Evolutionary conservation across 2,797 vertebrate genomes (phyloP), one percentile per base, ranked within the genome.

Genomic region (Sebastolobus altivelis): DNA sequence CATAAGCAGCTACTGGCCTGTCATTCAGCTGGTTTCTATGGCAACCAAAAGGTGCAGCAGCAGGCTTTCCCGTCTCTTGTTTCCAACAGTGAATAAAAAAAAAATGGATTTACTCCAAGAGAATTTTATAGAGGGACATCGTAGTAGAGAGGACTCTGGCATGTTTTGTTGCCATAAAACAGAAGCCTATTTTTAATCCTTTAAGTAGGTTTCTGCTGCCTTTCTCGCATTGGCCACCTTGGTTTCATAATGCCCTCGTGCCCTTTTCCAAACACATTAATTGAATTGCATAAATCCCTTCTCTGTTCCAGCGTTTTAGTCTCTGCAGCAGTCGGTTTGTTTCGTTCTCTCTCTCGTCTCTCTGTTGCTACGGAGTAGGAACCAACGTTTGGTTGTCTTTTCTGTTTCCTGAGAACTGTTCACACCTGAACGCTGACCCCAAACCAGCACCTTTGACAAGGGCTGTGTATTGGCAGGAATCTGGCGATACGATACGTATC

Each of bases 21-120:
- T 75, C 75, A 58, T 29, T 90, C 82, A 31, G 65, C 8, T 77
- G 92, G 92, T 91, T 93, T 65, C 93, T 22, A 89, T 92, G 86
- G 87, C 56, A 84, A 93, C 92, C 46, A 14, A 25, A 37, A 83
- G 85, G 72, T 38, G 72, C 72, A 86, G 83, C 78, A 84, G 37
- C 13, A 14, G 20, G 49, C 20, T 31, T 65, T 27, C 13, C 16
- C 69, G 7, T 78, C 11, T 40, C 55, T 40, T 1, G 20, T 65
- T 18, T 61, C 55, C 9, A 40, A 1, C 69, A 27, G 66, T 49
- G 37, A 31, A 46, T 67, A 2, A 22, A 14, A 18, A 46, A 72
- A 71, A 72, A 35, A 67, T 54, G n/a, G 31, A 66, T 77, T 56
- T 16, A 3, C 61, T 16, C 31, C 60, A 2, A 10, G 56, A 2